Base-by-base conservation (phyloP, 2,113 vertebrate species). In the Scartelaos histophorus region DNA sequence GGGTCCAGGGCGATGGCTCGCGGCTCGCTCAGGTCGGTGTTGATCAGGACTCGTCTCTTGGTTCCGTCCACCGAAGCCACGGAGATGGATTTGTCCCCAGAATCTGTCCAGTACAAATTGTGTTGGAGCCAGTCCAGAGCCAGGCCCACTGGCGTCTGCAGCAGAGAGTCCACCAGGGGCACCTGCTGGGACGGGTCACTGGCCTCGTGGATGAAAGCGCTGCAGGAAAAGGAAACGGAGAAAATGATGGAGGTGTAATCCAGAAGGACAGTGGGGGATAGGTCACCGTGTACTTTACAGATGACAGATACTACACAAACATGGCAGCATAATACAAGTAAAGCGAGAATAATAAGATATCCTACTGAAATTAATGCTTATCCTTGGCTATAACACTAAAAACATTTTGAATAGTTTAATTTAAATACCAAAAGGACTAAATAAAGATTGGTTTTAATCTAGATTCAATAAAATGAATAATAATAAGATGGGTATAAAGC, bases 61-160 rank as follows among this genome's bases (percentile, higher is more conserved):
- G 89, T 87, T 17, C 97, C 97, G 11, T 98, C 96, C 4, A 93
- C 90, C 0, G 96, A 97, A 75, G 96, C 95, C 84, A 99, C 97
- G 0, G 97, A 97, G 91, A 99, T 95, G 85, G 95, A 96, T 76
- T 97, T 96, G 82, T 95, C 95, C 7, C 97, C 97, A 0, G 98
- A 98, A 88, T 99, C 98, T 0, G 97, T 95, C 98, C 98, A 99
- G 90, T 99, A 99, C 85, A 99, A 94, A 82, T 98, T 98, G 91
- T 97, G 96, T 51, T 99, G 98, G 45, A 98, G 94, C 97, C 97
- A 99, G 91, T 99, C 98, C 67, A 98, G 90, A 0, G 98, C 98
- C 86, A 99, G 91, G 17, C 97, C 97, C 85, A 97, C 96, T 0
- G 98, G 98, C 6, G 95, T 96, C 80, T 96, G 94, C 70, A 98